A percentile compares a stretch with the other conserved stretches of the same genome.
phyloP scores from a whole-genome alignment of 2,113 vertebrate genomes.

The Psettodes erumei region DNA sequence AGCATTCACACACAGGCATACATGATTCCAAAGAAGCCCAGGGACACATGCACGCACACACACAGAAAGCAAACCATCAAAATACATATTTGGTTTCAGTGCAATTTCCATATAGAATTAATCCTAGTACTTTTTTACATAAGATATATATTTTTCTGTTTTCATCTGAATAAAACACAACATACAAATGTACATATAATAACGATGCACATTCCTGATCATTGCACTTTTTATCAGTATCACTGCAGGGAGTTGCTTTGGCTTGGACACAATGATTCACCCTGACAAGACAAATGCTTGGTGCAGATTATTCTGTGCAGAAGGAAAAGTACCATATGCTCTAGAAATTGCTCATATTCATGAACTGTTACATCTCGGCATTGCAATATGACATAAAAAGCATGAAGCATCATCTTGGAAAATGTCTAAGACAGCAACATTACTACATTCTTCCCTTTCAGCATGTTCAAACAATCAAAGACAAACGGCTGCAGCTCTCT shows the following conservation, averaged over 20 bases:
- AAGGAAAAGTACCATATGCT: constrained; percentile 39
- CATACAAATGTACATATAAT: not conserved
- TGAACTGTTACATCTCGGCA: constrained; percentile 32
- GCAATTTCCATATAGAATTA: not conserved
- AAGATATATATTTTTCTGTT: no score
- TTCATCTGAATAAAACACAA: not conserved
- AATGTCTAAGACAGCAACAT: constrained; percentile 41
- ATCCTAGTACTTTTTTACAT: not conserved
- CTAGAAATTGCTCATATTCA: constrained; percentile 24
- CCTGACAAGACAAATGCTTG: constrained; percentile 5
- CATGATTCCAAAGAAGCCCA: constrained; percentile 25
- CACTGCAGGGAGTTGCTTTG: constrained; percentile 4
- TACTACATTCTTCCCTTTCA: constrained; percentile 5
- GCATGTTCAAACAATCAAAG: constrained; percentile 53
- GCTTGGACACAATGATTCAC: constrained; percentile 16
- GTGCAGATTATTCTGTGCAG: constrained; percentile 21
- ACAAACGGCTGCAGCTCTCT: constrained; percentile 53
- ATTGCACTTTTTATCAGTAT: constrained; percentile 14
- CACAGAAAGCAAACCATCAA: constrained; percentile 52
- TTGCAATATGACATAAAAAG: constrained; percentile 24
- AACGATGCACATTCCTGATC: not conserved
- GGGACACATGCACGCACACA: constrained; percentile 30
- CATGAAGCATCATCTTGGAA: constrained; percentile 16
- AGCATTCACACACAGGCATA: constrained; percentile 34
- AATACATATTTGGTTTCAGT: constrained; percentile 24